phyloP scores from a whole-genome alignment of 1,140 invertebrate species.

The Scaptomyza hsui region DNA sequence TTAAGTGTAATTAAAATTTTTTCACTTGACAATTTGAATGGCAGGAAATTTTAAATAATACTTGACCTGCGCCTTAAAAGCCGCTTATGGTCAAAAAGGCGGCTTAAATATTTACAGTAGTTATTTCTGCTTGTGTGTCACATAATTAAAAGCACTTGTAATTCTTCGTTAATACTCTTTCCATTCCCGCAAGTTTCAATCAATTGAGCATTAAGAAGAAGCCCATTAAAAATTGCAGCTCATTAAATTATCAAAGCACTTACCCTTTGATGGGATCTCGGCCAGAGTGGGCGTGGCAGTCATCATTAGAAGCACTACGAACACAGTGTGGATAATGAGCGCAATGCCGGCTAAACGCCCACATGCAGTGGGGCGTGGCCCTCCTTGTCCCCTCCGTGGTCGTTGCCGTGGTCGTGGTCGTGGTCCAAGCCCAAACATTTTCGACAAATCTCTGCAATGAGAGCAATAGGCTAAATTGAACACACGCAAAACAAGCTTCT shows the following conservation, averaged over 20 bases:
- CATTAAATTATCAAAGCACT: conserved; percentile 80
- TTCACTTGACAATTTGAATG: no score
- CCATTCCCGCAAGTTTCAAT: conserved; percentile 27
- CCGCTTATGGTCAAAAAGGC: neutral
- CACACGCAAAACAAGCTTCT: conserved; percentile 13
- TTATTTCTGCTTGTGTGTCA: conserved; percentile 6
- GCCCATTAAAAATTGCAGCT: conserved; percentile 51
- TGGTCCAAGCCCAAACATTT: conserved; percentile 20
- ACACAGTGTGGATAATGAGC: conserved; percentile 53
- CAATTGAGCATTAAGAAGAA: conserved; percentile 52
- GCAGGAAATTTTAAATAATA: neutral
- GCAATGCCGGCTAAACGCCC: conserved; percentile 46
- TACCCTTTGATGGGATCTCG: conserved; percentile 77
- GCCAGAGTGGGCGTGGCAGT: conserved; percentile 60
- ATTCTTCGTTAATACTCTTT: conserved; percentile 9
- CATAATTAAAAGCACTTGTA: conserved; percentile 29
- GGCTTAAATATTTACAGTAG: neutral
- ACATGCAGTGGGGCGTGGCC: conserved; percentile 8
- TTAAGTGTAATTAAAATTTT: no score
- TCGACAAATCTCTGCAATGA: conserved; percentile 49
- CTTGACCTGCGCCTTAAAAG: neutral
- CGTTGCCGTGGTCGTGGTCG: neutral
- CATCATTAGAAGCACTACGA: conserved; percentile 63
- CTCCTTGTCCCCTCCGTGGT: neutral
- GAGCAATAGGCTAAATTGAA: conserved; percentile 37